These are phyloP conservation scores for Drosophila elegans DNA, from an alignment of 1,140 invertebrate species.

Conservation along the genomic window DNA sequence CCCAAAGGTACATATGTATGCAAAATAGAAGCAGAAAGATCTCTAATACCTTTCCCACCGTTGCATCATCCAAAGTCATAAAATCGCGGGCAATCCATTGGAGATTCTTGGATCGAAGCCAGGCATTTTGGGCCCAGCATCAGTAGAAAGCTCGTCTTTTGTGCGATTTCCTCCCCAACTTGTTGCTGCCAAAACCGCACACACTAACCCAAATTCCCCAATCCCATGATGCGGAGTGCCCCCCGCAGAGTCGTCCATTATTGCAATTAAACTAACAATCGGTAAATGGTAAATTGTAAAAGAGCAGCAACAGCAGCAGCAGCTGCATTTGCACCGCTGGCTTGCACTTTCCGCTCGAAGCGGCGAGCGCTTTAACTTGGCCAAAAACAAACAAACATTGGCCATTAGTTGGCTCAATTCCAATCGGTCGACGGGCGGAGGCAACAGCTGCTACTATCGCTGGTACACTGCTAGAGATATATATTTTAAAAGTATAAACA, in stretches of 20 bases:
- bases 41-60: constrained; percentile 28
- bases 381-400: constrained; percentile 74
- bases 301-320: constrained; percentile 58
- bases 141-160: constrained; percentile 22
- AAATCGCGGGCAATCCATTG: neutral
- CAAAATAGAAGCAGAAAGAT: constrained; percentile 9
- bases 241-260: constrained; percentile 32
- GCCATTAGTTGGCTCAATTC: constrained; percentile 64
- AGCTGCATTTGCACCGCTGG: constrained; percentile 51
- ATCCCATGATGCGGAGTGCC: constrained; percentile 23
- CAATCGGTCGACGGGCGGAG: constrained; percentile 43
- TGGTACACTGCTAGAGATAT: neutral
- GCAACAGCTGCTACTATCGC: constrained; percentile 48
- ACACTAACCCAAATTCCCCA: constrained; percentile 68
- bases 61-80: constrained; percentile 38
- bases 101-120: constrained; percentile 15
- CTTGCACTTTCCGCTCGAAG: constrained; percentile 67
- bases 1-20: constrained; percentile 22
- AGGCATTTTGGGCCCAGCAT: neutral
- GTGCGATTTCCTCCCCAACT: constrained; percentile 33
- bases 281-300: constrained; percentile 55
- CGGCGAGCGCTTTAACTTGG: constrained; percentile 49
- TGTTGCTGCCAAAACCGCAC: constrained; percentile 54
- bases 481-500: no score
- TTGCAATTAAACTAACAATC: constrained; percentile 67